Base-by-base conservation (phyloP, 2,888 invertebrate species). In the Ectobius pallidus region DNA sequence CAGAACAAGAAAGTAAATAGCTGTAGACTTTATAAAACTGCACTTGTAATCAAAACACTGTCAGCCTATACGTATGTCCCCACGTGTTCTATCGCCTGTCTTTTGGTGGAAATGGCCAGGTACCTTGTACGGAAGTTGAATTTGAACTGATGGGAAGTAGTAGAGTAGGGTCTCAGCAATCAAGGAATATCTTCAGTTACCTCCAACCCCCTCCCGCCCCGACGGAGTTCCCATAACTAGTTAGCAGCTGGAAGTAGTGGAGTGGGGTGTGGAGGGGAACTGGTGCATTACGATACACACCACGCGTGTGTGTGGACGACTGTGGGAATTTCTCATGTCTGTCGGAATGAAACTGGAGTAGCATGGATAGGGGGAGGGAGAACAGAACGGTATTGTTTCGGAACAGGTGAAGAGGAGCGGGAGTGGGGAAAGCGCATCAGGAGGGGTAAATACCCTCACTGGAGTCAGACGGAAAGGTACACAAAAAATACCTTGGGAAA, bases 281-380 rank as follows among this genome's bases (percentile, higher is more conserved):
- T 65, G 18, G 46, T 65, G 65, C 65, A 27, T 65, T 46, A 65
- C 65, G 44, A 65, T n/a, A 65, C 65, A 63, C 42, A 39, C 16
- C 14, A 58, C 58, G 32, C 58, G 58, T 39, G 39, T 63, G 42
- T 39, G 20, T 63, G 30, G 30, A 3, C 16, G 3, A 14, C 30
- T 58, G 58, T 58, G 30, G 32, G 58, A 58, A 58, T 30, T 32
- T 58, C 18, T 46, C 7, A 30, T 58, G 58, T 58, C 30, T 58
- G 18, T 58, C n/a, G 58, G 58, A 58, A 58, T 58, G 58, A 32
- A 2, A 30, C 14, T 27, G 25, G 7, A 25, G 52, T 0, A 25
- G 2, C 3, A 25, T 4, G 11, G 11, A 34, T 11, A 7, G 11
- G 22, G 2, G 6, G 18, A 52, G 52, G 18, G 58, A 30, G 3